Conservation (phyloP, 2,113 vertebrate genomes). For the Lampris megalopsis region DNA sequence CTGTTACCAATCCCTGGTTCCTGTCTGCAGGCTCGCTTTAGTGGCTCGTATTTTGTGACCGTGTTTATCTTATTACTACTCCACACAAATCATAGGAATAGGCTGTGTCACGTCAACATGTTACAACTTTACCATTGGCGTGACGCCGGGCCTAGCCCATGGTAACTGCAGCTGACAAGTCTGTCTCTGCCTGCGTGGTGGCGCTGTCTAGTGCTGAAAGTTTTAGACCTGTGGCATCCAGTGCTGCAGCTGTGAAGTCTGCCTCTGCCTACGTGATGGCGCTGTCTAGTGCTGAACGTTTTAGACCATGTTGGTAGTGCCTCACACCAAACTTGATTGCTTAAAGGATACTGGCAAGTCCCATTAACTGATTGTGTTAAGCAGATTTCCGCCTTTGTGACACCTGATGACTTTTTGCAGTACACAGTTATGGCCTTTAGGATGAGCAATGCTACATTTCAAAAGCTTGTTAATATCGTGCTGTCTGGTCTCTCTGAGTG, state of each 20-base stretch:
- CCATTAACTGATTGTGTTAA: neutral
- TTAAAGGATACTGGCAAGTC: conserved; percentile 2
- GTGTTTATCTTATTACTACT: conserved; percentile 11
- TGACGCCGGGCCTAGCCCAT: neutral
- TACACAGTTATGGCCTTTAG: neutral
- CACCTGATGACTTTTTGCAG: neutral
- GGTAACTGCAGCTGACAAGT: neutral
- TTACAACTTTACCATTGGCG: neutral
- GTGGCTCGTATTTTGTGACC: neutral
- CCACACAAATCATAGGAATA: neutral
- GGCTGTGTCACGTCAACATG: conserved; percentile 19
- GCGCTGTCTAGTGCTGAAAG: no score
- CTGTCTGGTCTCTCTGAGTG: neutral
- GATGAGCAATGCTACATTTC: conserved; percentile 1
- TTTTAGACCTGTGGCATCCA: no score
- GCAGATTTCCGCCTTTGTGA: neutral
- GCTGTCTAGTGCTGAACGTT: no score
- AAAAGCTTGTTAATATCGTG: neutral
- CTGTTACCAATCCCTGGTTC: conserved; percentile 20
- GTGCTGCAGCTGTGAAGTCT: no score
- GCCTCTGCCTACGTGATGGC: no score
- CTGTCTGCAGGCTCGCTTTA: neutral
- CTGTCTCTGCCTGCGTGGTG: no score
- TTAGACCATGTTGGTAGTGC: neutral
- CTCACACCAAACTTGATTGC: neutral